phyloP scores from a whole-genome alignment of 2,797 vertebrate genomes.

The Delichon dasypus region DNA sequence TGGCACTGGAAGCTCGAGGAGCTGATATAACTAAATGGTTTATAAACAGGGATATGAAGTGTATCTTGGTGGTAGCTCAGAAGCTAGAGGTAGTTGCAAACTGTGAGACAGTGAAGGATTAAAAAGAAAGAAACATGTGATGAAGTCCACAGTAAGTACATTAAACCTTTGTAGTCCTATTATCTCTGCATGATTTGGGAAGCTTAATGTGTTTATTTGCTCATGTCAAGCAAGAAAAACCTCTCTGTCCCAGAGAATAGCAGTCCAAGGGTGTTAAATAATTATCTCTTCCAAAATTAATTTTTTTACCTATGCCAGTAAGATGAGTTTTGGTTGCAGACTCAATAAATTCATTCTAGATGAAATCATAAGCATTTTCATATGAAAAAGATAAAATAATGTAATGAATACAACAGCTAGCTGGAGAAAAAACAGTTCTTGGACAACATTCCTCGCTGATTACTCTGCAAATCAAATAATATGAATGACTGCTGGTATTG shows the following conservation, averaged over 20 bases:
- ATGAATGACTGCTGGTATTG: neutral
- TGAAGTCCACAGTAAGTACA: neutral
- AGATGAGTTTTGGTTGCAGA: neutral
- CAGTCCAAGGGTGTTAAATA: neutral
- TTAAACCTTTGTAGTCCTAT: neutral
- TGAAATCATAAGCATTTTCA: neutral
- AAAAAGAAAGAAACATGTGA: neutral
- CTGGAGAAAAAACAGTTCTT: neutral
- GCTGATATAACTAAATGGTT: neutral
- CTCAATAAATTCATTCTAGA: neutral
- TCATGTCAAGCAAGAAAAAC: neutral
- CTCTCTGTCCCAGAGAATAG: neutral
- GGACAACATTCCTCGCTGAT: neutral
- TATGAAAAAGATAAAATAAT: neutral
- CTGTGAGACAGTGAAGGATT: neutral
- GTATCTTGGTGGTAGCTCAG: neutral
- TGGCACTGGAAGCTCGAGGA: neutral
- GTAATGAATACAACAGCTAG: neutral
- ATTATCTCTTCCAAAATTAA: neutral
- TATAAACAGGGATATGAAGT: neutral
- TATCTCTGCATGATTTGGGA: neutral
- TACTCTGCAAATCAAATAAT: neutral
- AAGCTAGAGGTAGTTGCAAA: neutral
- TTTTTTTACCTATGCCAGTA: neutral
- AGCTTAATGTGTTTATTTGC: neutral